Conservation (phyloP, 2,888 invertebrate species). For the Drosophila prostipennis region DNA sequence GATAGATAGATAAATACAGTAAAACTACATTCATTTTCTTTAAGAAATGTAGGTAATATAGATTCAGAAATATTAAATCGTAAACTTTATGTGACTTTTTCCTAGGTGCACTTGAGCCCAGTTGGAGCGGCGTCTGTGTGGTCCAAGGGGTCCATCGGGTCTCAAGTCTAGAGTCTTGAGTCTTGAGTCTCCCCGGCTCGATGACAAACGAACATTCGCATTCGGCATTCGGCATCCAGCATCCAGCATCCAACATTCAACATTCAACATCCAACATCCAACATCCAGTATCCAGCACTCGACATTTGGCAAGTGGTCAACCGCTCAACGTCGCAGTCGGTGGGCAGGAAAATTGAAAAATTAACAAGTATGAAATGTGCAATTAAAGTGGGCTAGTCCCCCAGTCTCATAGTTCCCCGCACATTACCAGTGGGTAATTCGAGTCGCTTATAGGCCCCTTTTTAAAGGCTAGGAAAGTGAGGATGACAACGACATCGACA, state of each 20-base stretch:
- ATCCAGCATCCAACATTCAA: slow-evolving; percentile 53
- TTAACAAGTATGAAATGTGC: slow-evolving; percentile 83
- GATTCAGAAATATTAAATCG: too few relatives aligned
- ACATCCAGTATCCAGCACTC: slow-evolving; percentile 53
- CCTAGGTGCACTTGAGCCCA: slow-evolving; percentile 8
- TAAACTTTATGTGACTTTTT: background rate
- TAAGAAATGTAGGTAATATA: too few relatives aligned
- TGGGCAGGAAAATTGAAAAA: slow-evolving; percentile 82
- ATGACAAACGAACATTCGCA: slow-evolving; percentile 53
- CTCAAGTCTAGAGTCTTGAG: slow-evolving; percentile 10
- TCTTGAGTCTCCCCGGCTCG: slow-evolving; percentile 14
- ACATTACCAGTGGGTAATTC: slow-evolving; percentile 57
- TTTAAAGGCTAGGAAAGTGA: slow-evolving; percentile 21
- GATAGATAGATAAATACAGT: too few relatives aligned
- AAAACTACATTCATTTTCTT: too few relatives aligned
- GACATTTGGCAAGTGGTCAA: slow-evolving; percentile 71
- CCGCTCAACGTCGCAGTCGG: slow-evolving; percentile 52
- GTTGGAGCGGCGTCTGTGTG: slow-evolving; percentile 58
- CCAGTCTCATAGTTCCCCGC: slow-evolving; percentile 13
- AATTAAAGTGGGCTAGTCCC: slow-evolving; percentile 74
- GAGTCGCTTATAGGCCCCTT: slow-evolving; percentile 20
- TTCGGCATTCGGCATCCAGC: slow-evolving; percentile 50
- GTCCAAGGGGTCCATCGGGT: slow-evolving; percentile 49
- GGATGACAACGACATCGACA: slow-evolving; percentile 58
- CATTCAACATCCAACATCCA: slow-evolving; percentile 61